Evolutionary conservation across 2,113 vertebrate genomes (phyloP).

Genomic region (Cairina moschata): DNA sequence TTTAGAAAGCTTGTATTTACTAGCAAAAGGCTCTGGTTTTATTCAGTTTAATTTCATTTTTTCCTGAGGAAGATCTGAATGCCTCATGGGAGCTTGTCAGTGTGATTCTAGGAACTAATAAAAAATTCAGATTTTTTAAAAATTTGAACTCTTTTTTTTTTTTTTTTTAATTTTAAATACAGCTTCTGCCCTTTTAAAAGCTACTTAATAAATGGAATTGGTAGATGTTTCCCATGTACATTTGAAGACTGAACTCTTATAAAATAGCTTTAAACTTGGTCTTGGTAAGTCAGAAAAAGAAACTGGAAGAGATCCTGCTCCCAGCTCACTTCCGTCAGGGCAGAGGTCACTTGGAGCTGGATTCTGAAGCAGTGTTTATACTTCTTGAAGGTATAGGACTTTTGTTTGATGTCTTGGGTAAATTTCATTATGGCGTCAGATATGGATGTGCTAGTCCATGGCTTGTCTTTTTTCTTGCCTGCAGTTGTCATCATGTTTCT

Average conservation of each 20-base stretch:
- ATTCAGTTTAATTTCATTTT: neutral
- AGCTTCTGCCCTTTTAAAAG: neutral
- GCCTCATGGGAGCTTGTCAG: neutral
- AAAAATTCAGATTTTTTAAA: neutral
- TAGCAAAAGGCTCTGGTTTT: neutral
- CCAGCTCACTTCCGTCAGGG: accelerated
- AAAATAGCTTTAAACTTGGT: neutral
- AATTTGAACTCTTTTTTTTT: neutral
- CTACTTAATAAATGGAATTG: neutral
- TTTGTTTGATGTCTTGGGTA: neutral
- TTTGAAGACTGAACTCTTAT: neutral
- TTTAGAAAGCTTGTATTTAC: neutral
- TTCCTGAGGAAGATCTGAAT: neutral
- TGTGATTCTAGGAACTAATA: neutral
- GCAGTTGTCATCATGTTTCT: neutral
- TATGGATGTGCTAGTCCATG: neutral
- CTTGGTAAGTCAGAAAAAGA: neutral
- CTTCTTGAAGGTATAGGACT: accelerated
- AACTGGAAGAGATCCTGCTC: neutral
- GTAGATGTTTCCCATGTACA: neutral
- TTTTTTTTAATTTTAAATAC: neutral
- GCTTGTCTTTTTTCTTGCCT: neutral
- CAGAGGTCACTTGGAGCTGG: neutral
- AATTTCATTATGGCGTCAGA: accelerated
- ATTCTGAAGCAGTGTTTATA: accelerated